phyloP scores from a whole-genome alignment of 2,888 invertebrate species.

The Drosophila macrothrix region DNA sequence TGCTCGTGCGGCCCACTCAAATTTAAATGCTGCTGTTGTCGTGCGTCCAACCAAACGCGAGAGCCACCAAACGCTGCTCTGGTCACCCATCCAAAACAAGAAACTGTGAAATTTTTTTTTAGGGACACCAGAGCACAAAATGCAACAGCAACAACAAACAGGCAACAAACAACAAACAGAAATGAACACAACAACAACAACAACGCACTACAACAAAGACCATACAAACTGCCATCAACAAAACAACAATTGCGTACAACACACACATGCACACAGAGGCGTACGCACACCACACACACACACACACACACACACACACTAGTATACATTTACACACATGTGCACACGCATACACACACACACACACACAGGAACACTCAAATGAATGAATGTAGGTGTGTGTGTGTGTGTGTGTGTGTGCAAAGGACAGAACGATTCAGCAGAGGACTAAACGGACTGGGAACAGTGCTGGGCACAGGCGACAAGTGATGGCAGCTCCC shows the following conservation, averaged over 20 bases:
- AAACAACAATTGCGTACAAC: slow-evolving; percentile 55
- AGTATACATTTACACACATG: slow-evolving; percentile 39
- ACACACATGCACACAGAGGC: slow-evolving; percentile 23
- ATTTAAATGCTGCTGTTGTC: slow-evolving; percentile 75
- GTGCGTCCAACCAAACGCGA: slow-evolving; percentile 69
- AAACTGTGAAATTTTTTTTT: slow-evolving; percentile 69
- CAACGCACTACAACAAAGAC: slow-evolving; percentile 21
- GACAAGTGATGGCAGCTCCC: slow-evolving; percentile 58
- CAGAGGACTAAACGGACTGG: slow-evolving; percentile 6
- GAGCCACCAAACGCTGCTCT: slow-evolving; percentile 47
- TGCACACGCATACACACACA: slow-evolving; percentile 6
- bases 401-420: slow-evolving; percentile 10
- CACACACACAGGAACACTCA: slow-evolving; percentile 1
- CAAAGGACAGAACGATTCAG: slow-evolving; percentile 28
- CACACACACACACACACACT: slow-evolving; percentile 10
- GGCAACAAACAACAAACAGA: slow-evolving; percentile 30
- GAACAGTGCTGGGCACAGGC: slow-evolving; percentile 45
- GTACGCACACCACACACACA: slow-evolving; percentile 12
- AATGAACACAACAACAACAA: slow-evolving; percentile 20
- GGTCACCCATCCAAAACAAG: slow-evolving; percentile 67
- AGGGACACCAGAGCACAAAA: slow-evolving; percentile 59
- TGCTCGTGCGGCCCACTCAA: slow-evolving; percentile 54
- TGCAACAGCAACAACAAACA: slow-evolving; percentile 46
- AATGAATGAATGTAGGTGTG: background rate
- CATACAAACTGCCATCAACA: slow-evolving; percentile 44